Conservation (phyloP, 1,140 invertebrate genomes). For the Drosophila fuyamai region DNA sequence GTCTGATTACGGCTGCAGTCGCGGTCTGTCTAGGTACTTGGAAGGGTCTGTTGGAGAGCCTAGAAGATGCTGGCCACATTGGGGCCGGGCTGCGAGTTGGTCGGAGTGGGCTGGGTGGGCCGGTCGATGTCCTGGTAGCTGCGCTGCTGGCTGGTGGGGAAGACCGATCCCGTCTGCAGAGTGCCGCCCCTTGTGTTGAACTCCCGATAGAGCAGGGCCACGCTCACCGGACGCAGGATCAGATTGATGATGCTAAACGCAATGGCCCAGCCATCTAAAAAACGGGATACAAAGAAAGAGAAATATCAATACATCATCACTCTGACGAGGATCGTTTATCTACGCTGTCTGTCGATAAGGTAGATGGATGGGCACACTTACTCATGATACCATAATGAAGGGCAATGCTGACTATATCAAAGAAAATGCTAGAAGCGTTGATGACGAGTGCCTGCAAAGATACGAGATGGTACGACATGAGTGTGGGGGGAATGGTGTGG, state of each 20-base stretch:
- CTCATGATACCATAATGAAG: slow-evolving; percentile 79
- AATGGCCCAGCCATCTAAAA: slow-evolving; percentile 78
- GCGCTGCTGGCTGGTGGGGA: slow-evolving; percentile 78
- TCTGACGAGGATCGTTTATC: neutral
- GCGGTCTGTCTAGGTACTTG: slow-evolving; percentile 51
- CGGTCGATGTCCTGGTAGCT: slow-evolving; percentile 84
- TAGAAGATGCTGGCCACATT: slow-evolving; percentile 84
- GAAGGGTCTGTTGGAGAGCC: slow-evolving; percentile 39
- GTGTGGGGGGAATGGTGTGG: slow-evolving; percentile 8
- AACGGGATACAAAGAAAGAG: neutral
- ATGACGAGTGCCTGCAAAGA: slow-evolving; percentile 82
- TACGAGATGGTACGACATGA: slow-evolving; percentile 26
- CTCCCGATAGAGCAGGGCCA: slow-evolving; percentile 76
- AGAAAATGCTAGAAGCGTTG: slow-evolving; percentile 79
- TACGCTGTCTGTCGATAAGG: no score
- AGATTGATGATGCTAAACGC: slow-evolving; percentile 80
- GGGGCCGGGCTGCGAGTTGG: slow-evolving; percentile 73
- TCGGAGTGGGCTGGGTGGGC: slow-evolving; percentile 78
- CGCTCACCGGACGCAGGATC: slow-evolving; percentile 72
- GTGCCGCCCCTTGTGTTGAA: slow-evolving; percentile 78
- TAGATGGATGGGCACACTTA: slow-evolving; percentile 50
- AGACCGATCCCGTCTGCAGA: slow-evolving; percentile 71
- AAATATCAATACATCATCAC: neutral
- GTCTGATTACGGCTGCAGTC: neutral
- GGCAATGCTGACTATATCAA: slow-evolving; percentile 79